These are phyloP conservation scores for Dioctria linearis DNA, from an alignment of 2,888 invertebrate species.

Conservation along the genomic window DNA sequence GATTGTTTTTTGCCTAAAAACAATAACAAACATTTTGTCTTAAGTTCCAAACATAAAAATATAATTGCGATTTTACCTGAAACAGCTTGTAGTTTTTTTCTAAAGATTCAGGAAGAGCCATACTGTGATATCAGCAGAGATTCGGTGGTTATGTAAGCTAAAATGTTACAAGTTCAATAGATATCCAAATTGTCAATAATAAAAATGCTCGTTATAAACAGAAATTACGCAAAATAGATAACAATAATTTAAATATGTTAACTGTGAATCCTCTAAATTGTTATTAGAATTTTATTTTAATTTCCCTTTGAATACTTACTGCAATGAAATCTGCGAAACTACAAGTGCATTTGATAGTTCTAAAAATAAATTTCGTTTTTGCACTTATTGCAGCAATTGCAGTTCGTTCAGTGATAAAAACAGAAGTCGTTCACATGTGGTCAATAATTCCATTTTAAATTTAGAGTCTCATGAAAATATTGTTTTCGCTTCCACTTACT, in stretches of 20 bases:
- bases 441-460: too few relatives aligned
- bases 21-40: slow-evolving; percentile 41
- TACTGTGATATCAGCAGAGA: slow-evolving; percentile 54
- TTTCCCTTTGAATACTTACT: slow-evolving; percentile 9
- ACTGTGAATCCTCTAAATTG: neutral
- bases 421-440: too few relatives aligned
- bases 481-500: too few relatives aligned
- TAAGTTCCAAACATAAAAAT: slow-evolving; percentile 25
- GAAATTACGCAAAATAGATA: too few relatives aligned
- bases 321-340: neutral
- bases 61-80: slow-evolving; percentile 62
- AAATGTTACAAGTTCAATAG: neutral
- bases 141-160: slow-evolving; percentile 29
- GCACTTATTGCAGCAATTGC: neutral
- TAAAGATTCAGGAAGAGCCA: slow-evolving; percentile 69
- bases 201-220: too few relatives aligned
- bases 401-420: too few relatives aligned
- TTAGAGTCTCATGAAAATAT: too few relatives aligned
- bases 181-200: too few relatives aligned
- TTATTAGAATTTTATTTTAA: neutral
- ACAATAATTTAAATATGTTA: neutral
- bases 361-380: slow-evolving; percentile 34
- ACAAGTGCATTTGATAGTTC: slow-evolving; percentile 37
- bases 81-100: slow-evolving; percentile 67
- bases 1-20: slow-evolving; percentile 66